Evolutionary conservation across 1,140 invertebrate species (phyloP), one percentile per base, ranked within the genome.

Genomic region (Leptinotarsa texana): DNA sequence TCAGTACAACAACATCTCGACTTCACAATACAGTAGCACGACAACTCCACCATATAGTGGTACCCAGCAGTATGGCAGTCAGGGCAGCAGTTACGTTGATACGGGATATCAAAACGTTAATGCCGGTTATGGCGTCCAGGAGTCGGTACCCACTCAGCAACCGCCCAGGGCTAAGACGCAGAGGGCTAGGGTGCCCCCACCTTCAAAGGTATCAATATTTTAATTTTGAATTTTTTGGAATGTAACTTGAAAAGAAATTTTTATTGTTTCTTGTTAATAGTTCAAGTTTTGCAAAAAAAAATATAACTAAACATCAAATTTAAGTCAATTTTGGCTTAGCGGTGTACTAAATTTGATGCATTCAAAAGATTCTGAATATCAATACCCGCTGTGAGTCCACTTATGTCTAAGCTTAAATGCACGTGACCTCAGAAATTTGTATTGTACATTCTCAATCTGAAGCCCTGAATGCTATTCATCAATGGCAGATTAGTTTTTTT

Each of bases 181-280:
- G 81, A 90, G 94, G 79, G 91, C 94, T n/a, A 91, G 95, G 81
- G 90, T 96, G 68, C 95, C 95, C 70, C 94, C 94, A 63, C 95
- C 95, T 17, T 96, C 95, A 21, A 97, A 97, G 88, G 92, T 93
- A 80, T 76, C 66, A 78, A 13, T 73, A 49, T 70, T 75, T 51
- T 74, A 15, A 70, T 75, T 77, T 17, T 57, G 4, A 51, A 67
- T 21, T 67, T 8, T 22, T 67, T 17, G 3, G 2, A 42, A 11
- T 42, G 33, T 42, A 11, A 42, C 2, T 42, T 42, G 33, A 8
- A 42, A 42, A 42, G 33, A 8, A 42, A 42, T 42, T 42, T 11
- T 42, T 33, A 33, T 6, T 42, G 21, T 18, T n/a, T 67, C 17
- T 24, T 18, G 65, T 67, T 27, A 18, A 4, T 13, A 13, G 65